Evolutionary conservation across 2,113 vertebrate genomes (phyloP).

Genomic region (Apodemus speciosus): DNA sequence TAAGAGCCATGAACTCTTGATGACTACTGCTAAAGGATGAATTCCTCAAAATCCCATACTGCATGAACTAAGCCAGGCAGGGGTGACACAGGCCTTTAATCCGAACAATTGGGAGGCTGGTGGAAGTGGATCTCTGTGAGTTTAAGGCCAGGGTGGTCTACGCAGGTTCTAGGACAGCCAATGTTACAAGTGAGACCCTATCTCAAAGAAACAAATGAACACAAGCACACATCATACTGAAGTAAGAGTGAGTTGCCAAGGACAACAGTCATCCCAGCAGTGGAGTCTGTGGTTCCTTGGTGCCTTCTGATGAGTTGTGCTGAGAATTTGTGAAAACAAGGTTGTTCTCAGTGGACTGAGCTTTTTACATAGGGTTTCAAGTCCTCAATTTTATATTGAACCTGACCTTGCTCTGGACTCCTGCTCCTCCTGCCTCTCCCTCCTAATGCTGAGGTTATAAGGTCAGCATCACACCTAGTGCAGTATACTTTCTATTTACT

Average conservation of each 20-base stretch:
- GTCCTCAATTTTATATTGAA: background rate
- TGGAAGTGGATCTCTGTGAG: background rate
- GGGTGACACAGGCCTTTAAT: background rate
- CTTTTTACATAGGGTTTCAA: background rate
- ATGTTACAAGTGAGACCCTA: background rate
- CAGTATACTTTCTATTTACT: background rate
- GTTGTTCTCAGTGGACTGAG: background rate
- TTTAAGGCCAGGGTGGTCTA: background rate
- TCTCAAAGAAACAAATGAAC: background rate
- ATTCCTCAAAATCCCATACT: slow-evolving; percentile 10
- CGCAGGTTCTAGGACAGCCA: background rate
- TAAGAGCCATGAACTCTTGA: background rate
- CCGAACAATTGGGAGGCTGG: background rate
- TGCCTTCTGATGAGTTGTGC: slow-evolving; percentile 83
- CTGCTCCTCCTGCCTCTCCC: background rate
- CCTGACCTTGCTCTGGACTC: background rate
- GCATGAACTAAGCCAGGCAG: background rate
- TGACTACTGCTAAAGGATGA: background rate
- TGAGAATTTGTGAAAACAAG: slow-evolving; percentile 97
- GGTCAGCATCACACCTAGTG: background rate
- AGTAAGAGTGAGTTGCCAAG: slow-evolving; percentile 84
- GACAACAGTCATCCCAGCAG: slow-evolving; percentile 88
- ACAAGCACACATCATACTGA: background rate
- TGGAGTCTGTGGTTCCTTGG: slow-evolving; percentile 88
- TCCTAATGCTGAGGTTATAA: background rate